Evolutionary conservation across 2,888 invertebrate species (phyloP), one percentile per base, ranked within the genome.

Genomic region (Sesia apiformis): DNA sequence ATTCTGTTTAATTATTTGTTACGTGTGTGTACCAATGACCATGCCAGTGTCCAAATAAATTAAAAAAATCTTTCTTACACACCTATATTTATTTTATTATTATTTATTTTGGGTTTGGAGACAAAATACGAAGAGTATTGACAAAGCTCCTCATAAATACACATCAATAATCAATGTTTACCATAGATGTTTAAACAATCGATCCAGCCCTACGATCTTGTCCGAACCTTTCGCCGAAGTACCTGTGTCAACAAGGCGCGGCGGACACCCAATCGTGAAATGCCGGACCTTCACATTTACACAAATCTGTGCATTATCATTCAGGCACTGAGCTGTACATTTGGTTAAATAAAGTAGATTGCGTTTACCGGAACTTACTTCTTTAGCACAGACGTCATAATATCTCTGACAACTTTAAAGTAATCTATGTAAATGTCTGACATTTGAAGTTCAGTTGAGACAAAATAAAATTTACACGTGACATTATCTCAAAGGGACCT

Each of bases 211-310:
- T 46, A 8, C 46, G 46, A 46, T 8, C 23, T 23, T n/a, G 46
- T 46, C 8, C 7, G 46, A 46, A 46, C 46, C 46, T 46, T 46
- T 50, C 38, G 38, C 50, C 50, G 50, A 50, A 50, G 52, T 52
- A 40, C 40, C 39, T 54, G 42, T 49, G 40, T 46, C 51, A 52
- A 40, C 39, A 42, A 56, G 63, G 64, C 60, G 62, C 58, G 62
- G 63, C 56, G 40, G 52, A 40, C 41, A 5, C 46, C 6, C 52
- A 57, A 54, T 63, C 69, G 67, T 66, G 67, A 67, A 63, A 69
- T 64, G 66, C 53, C 60, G 53, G n/a, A 41, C 69, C 69, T 69
- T 69, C 66, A 64, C 69, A 67, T 69, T 69, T 69, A 7, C 50
- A 50, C 38, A 46, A 46, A 46, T 46, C 46, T 46, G 3, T 46